Conservation (phyloP, 1,140 invertebrate species). For the Calephelis nemesis region DNA sequence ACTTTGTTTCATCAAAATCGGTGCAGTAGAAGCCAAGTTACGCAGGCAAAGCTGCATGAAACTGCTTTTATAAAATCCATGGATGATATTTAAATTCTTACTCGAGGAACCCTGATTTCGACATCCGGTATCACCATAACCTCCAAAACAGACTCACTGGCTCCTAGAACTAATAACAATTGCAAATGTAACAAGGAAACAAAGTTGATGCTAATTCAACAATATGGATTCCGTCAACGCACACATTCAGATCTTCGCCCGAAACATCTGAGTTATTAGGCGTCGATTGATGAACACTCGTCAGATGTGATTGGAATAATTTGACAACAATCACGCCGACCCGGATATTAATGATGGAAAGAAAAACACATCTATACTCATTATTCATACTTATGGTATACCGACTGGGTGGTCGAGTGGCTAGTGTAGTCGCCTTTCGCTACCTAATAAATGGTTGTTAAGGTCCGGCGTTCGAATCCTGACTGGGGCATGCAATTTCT, state of each 20-base stretch:
- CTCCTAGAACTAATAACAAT: slow-evolving; percentile 73
- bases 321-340: slow-evolving; percentile 44
- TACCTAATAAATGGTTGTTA: too few species aligned
- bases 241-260: slow-evolving; percentile 52
- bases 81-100: too few species aligned
- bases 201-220: slow-evolving; percentile 37
- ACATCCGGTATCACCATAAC: slow-evolving; percentile 25
- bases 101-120: slow-evolving; percentile 5
- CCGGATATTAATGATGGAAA: slow-evolving; percentile 37
- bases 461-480: too few species aligned
- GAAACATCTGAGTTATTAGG: slow-evolving; percentile 58
- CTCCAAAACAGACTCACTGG: slow-evolving; percentile 50
- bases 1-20: too few species aligned
- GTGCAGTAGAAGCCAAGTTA: too few species aligned
- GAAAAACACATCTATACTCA: slow-evolving; percentile 21
- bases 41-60: too few species aligned
- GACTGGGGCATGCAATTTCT: too few species aligned
- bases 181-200: slow-evolving; percentile 60
- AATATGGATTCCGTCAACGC: slow-evolving; percentile 46
- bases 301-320: slow-evolving; percentile 50
- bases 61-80: too few species aligned
- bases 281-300: slow-evolving; percentile 53
- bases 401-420: too few species aligned
- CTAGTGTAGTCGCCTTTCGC: too few species aligned
- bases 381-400: too few species aligned